Conservation (phyloP, 2,888 invertebrate species). For the Plebejus argus region DNA sequence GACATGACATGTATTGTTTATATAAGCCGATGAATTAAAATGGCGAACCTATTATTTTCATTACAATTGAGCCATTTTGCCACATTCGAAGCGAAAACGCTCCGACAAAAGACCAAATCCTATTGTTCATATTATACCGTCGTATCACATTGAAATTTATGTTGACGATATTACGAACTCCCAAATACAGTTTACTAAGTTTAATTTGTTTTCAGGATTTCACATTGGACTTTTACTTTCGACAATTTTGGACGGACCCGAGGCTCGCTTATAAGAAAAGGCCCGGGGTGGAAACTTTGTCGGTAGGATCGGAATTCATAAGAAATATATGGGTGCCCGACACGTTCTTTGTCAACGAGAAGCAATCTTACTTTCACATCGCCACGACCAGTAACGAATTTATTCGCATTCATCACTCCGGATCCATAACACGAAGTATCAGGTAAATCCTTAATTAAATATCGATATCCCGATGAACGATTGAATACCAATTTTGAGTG, state of each 20-base stretch:
- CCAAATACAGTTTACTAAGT: neutral
- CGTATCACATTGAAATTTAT: slow-evolving; percentile 6
- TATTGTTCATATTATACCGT: slow-evolving; percentile 7
- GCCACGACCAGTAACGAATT: slow-evolving; percentile 99
- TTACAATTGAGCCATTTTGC: neutral
- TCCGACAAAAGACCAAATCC: neutral
- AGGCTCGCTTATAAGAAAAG: slow-evolving; percentile 94
- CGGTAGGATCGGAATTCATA: slow-evolving; percentile 96
- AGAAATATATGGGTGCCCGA: slow-evolving; percentile 99
- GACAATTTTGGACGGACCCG: slow-evolving; percentile 99
- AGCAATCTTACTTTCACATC: slow-evolving; percentile 99
- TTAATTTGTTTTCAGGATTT: slow-evolving; percentile 86
- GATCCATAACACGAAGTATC: slow-evolving; percentile 96
- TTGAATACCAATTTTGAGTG: slow-evolving; percentile 27
- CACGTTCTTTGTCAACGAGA: slow-evolving; percentile 99
- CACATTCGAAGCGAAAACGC: neutral
- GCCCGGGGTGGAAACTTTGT: slow-evolving; percentile 93
- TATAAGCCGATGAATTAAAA: neutral
- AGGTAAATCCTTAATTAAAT: slow-evolving; percentile 82
- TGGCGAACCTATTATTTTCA: neutral
- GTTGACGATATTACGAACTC: neutral
- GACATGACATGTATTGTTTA: slow-evolving; percentile 16
- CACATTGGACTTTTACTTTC: slow-evolving; percentile 98
- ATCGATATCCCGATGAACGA: neutral
- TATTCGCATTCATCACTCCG: slow-evolving; percentile 96